phyloP scores from a whole-genome alignment of 2,888 invertebrate species.

The Morpho achilles region DNA sequence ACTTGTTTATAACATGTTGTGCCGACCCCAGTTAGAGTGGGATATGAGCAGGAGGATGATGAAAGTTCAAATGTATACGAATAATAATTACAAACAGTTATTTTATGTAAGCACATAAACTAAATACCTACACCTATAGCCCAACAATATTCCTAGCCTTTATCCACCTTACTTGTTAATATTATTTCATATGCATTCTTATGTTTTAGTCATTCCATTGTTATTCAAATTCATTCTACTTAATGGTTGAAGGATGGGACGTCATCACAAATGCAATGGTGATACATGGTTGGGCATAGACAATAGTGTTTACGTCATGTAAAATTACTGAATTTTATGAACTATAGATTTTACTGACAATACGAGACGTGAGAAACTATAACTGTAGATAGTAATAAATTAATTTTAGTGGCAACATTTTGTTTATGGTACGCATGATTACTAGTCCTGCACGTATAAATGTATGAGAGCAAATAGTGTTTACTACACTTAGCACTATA shows the following conservation, averaged over 20 bases:
- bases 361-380: slow-evolving; percentile 53
- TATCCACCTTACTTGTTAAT: not conserved
- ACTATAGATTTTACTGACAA: slow-evolving; percentile 28
- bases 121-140: too few species aligned
- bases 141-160: too few species aligned
- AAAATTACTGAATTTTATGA: slow-evolving; percentile 39
- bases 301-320: slow-evolving; percentile 44
- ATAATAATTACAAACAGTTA: too few species aligned
- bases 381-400: slow-evolving; percentile 38
- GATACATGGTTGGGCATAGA: slow-evolving; percentile 47
- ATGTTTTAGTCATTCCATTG: slow-evolving; percentile 17
- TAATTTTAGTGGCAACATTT: slow-evolving; percentile 22
- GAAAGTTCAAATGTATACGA: too few species aligned
- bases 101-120: too few species aligned
- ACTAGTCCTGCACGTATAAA: too few species aligned
- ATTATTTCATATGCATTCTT: not conserved
- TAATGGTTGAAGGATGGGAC: slow-evolving; percentile 14
- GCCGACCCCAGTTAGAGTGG: too few species aligned
- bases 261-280: slow-evolving; percentile 31
- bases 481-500: too few species aligned
- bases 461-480: too few species aligned
- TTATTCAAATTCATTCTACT: slow-evolving; percentile 26
- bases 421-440: not conserved
- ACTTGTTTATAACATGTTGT: too few species aligned
- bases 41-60: too few species aligned